Evolutionary conservation across 2,113 vertebrate species (phyloP).

Genomic region (Phocoena phocoena): DNA sequence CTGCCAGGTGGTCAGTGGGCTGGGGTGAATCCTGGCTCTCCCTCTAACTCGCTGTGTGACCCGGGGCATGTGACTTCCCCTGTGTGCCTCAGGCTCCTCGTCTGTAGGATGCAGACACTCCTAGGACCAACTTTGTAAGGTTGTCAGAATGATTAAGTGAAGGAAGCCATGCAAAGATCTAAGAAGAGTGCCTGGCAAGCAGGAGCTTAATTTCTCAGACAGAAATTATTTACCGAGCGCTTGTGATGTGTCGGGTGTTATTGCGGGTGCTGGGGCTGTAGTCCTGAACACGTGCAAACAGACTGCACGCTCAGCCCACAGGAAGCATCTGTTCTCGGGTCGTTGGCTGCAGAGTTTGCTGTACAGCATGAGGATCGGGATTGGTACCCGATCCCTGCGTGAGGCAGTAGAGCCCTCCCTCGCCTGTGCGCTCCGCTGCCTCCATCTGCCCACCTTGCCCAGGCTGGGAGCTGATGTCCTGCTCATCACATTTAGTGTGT

Average conservation of each 20-base stretch:
- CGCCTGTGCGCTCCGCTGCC: background rate
- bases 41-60: background rate
- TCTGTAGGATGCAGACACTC: background rate
- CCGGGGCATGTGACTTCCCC: background rate
- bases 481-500: accelerated
- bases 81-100: background rate
- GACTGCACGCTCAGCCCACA: accelerated
- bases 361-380: accelerated
- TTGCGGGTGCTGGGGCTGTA: background rate
- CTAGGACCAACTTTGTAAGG: background rate
- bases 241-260: accelerated
- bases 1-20: background rate
- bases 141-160: background rate
- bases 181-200: background rate
- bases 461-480: accelerated
- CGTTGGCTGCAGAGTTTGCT: too few species aligned
- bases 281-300: background rate
- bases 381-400: too few species aligned
- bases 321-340: accelerated
- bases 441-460: background rate
- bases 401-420: accelerated
- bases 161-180: background rate
- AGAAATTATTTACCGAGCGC: background rate
- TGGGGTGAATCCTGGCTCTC: background rate
- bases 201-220: background rate